Conservation (phyloP, 2,888 invertebrate genomes). For the Mythimna albipuncta region DNA sequence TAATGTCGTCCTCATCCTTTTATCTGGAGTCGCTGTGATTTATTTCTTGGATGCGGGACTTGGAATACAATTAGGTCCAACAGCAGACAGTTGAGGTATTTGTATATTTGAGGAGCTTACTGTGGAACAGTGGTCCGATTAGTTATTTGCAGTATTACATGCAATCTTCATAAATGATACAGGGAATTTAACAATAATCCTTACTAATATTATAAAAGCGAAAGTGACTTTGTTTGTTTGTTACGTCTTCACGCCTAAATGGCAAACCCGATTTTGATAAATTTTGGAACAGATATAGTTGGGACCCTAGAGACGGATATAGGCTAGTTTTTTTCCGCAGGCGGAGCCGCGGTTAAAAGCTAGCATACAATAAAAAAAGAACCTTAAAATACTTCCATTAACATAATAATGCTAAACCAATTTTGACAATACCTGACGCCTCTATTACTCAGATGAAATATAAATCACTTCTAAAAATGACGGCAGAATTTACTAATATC, state of each 20-base stretch:
- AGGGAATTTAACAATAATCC: neutral
- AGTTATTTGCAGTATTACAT: neutral
- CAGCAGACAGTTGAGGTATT: conserved; percentile 11
- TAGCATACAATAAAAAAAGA: no score
- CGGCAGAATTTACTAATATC: conserved; percentile 44
- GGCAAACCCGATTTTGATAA: no score
- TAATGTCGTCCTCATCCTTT: conserved; percentile 52
- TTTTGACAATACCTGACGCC: conserved; percentile 4
- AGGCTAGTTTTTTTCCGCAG: no score
- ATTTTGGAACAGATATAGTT: no score
- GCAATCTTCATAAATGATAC: neutral
- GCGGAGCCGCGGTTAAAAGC: no score
- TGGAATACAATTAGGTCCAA: conserved; percentile 31
- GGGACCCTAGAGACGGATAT: no score
- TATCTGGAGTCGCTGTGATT: conserved; percentile 45
- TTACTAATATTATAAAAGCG: no score
- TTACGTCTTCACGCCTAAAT: no score
- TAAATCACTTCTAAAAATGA: conserved; percentile 44
- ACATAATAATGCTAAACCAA: neutral
- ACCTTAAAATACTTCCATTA: neutral
- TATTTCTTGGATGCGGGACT: conserved; percentile 43
- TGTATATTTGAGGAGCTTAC: conserved; percentile 7
- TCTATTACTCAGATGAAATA: conserved; percentile 33
- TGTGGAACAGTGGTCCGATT: neutral
- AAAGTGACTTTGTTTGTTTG: no score